phyloP scores from a whole-genome alignment of 2,888 invertebrate genomes.

The Microctonus brassicae region DNA sequence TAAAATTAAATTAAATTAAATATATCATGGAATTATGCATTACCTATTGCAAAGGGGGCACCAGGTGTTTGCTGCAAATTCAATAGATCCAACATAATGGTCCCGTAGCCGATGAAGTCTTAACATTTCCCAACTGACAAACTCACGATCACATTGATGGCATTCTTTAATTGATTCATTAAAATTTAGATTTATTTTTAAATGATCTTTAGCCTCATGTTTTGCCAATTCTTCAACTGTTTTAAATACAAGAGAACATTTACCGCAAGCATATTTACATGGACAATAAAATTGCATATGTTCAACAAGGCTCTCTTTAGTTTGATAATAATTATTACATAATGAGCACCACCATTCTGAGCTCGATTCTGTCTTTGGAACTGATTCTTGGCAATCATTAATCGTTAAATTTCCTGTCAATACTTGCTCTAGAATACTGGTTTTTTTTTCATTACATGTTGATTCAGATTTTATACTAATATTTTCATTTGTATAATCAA shows the following conservation, averaged over 20 bases:
- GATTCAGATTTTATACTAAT: background rate
- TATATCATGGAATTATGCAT: background rate
- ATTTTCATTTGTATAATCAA: constrained; percentile 2
- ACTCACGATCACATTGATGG: constrained; percentile 60
- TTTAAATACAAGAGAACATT: constrained; percentile 54
- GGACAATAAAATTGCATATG: constrained; percentile 61
- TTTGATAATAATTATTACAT: constrained; percentile 61
- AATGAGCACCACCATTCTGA: constrained; percentile 64
- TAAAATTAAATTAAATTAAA: background rate
- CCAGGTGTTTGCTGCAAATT: constrained; percentile 56
- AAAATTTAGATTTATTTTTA: constrained; percentile 57
- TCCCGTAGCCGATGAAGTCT: constrained; percentile 59
- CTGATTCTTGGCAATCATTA: constrained; percentile 56
- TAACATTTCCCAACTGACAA: constrained; percentile 61
- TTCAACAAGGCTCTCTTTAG: constrained; percentile 57
- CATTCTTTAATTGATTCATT: constrained; percentile 56
- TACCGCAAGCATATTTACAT: constrained; percentile 57
- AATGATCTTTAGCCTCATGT: constrained; percentile 58
- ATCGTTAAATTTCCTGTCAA: constrained; percentile 58
- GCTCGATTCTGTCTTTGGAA: constrained; percentile 48
- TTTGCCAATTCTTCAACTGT: constrained; percentile 59
- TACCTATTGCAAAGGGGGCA: constrained; percentile 60
- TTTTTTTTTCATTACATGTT: constrained; percentile 50
- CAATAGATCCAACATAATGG: constrained; percentile 51
- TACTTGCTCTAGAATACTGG: constrained; percentile 62